Evolutionary conservation across 2,888 invertebrate genomes (phyloP), one percentile per base, ranked within the genome.

Genomic region (Mylabris sibirica): DNA sequence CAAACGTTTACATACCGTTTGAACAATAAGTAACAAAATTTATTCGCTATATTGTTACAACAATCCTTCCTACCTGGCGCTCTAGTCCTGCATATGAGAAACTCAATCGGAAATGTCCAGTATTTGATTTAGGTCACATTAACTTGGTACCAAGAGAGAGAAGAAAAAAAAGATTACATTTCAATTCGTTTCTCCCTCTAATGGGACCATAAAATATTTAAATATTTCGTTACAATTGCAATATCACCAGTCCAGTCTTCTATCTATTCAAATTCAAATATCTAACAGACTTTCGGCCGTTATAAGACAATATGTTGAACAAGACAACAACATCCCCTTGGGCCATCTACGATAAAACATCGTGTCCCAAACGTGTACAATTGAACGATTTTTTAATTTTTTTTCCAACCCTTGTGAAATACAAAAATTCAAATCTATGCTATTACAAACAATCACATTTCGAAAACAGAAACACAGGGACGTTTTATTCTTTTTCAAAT

Each of bases 41-140:
- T 80, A 80, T 80, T 76, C 77, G 75, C 76, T 78, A 79, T 80
- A 79, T 77, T 77, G 78, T 80, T 80, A 79, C 79, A 30, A 49
- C 20, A 80, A 80, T 78, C 78, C 77, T 78, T 80, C 76, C 57
- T 57, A 57, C 57, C 57, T 57, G 57, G 57, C 57, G 57, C 57
- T 30, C 30, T 57, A 57, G 57, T 57, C 24, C 24, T 57, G 57
- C 57, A 57, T 57, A 57, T 24, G 57, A 5, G 67, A 67, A 70
- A 72, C 76, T 75, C 80, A 80, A 82, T 82, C 81, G 83, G 82
- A 83, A 83, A 81, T 79, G 82, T 81, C 82, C 82, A 77, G 24
- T 74, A 77, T 72, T 80, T 82, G 82, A 83, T 83, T 80, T 81
- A 78, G 83, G 82, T 82, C 80, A 75, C 75, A 78, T 79, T 79